Evolutionary conservation across 2,888 invertebrate genomes (phyloP).

Genomic region (Exocentrus adspersus): DNA sequence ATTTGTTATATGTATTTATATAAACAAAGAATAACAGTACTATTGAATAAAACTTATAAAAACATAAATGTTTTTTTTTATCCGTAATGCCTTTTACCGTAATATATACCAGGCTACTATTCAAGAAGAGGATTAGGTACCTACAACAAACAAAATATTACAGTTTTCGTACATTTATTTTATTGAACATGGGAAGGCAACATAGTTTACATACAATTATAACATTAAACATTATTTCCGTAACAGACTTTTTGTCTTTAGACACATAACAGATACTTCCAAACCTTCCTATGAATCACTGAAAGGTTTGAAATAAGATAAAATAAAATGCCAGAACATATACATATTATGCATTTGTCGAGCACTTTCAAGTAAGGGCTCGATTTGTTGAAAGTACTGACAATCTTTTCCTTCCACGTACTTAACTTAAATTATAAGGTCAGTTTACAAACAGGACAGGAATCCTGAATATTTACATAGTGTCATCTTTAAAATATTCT

Average conservation of each 20-base stretch:
- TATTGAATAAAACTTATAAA: slow-evolving; percentile 45
- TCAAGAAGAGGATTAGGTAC: too few relatives aligned
- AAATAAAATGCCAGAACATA: slow-evolving; percentile 1
- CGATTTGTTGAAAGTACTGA: slow-evolving; percentile 56
- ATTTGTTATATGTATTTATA: slow-evolving; percentile 56
- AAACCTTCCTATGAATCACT: slow-evolving; percentile 11
- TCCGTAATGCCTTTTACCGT: too few relatives aligned
- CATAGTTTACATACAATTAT: slow-evolving; percentile 38
- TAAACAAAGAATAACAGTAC: slow-evolving; percentile 45
- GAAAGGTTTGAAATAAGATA: slow-evolving; percentile 8
- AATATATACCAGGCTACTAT: too few relatives aligned
- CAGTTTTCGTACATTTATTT: slow-evolving; percentile 44
- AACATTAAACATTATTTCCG: slow-evolving; percentile 40
- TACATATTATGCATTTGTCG: slow-evolving; percentile 36
- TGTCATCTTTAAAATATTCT: too few relatives aligned
- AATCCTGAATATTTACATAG: slow-evolving; percentile 27
- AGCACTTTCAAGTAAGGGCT: slow-evolving; percentile 59
- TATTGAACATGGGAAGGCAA: slow-evolving; percentile 46
- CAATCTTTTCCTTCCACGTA: slow-evolving; percentile 33
- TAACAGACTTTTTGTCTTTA: slow-evolving; percentile 20
- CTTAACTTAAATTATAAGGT: too few relatives aligned
- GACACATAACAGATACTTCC: slow-evolving; percentile 10
- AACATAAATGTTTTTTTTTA: slow-evolving; percentile 21
- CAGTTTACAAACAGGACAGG: too few relatives aligned
- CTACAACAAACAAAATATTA: too few relatives aligned